Conservation (phyloP, 2,888 invertebrate species). For the Omphaloscelis lunosa region DNA sequence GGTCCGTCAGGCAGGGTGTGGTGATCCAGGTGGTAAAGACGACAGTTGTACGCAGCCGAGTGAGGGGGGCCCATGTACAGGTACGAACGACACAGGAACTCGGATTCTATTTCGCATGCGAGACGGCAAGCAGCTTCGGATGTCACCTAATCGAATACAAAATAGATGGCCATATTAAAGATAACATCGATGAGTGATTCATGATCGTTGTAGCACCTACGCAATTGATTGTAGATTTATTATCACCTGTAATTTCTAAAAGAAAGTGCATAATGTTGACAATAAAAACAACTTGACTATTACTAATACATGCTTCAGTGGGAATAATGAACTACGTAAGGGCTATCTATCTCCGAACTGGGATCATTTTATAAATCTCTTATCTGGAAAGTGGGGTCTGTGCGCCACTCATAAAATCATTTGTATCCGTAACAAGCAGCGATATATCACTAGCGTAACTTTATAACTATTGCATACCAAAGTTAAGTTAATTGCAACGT, state of each 20-base stretch:
- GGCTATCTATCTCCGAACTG: slow-evolving; percentile 1
- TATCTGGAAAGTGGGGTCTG: slow-evolving; percentile 4
- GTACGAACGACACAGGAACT: slow-evolving; percentile 97
- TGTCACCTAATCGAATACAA: slow-evolving; percentile 91
- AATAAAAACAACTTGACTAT: slow-evolving; percentile 3
- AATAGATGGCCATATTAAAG: slow-evolving; percentile 58
- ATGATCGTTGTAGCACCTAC: slow-evolving; percentile 43
- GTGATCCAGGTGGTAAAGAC: slow-evolving; percentile 97
- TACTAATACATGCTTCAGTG: neutral
- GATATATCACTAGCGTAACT: slow-evolving; percentile 50
- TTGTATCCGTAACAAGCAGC: slow-evolving; percentile 31
- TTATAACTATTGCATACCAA: slow-evolving; percentile 47
- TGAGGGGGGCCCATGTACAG: slow-evolving; percentile 94
- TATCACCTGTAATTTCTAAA: slow-evolving; percentile 26
- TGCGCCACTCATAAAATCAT: slow-evolving; percentile 24
- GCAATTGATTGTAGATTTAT: slow-evolving; percentile 43
- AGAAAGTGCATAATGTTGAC: neutral
- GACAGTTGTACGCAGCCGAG: slow-evolving; percentile 96
- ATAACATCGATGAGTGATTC: slow-evolving; percentile 56
- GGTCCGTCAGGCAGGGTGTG: slow-evolving; percentile 98
- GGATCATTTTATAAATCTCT: slow-evolving; percentile 25
- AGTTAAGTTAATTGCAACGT: slow-evolving; percentile 58
- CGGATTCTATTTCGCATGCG: slow-evolving; percentile 97
- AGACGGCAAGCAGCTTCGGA: slow-evolving; percentile 97
- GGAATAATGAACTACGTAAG: slow-evolving; percentile 18